Evolutionary conservation across 2,888 invertebrate genomes (phyloP).

Genomic region (Pelosia muscerda): DNA sequence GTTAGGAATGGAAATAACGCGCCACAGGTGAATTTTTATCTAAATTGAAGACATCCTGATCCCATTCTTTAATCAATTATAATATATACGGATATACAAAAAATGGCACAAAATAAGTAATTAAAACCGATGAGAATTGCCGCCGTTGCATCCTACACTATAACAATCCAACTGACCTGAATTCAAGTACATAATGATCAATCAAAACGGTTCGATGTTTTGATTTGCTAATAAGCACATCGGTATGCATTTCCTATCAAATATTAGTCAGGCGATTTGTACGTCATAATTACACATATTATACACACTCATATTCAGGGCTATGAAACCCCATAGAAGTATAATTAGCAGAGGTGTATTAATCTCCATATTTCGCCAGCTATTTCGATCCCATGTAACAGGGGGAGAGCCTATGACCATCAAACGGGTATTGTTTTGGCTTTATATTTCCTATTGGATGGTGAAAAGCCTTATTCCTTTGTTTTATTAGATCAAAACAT

Average conservation of each 20-base stretch:
- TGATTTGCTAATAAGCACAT: slow-evolving; percentile 2
- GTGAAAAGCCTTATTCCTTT: too few species aligned
- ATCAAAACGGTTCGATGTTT: slow-evolving; percentile 6
- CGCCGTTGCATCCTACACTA: not conserved
- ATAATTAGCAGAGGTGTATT: too few species aligned
- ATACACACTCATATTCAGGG: too few species aligned
- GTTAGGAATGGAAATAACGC: not conserved
- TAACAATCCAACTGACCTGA: not conserved
- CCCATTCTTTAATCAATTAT: too few species aligned
- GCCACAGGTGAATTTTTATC: not conserved
- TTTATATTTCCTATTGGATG: too few species aligned
- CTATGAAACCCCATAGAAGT: too few species aligned
- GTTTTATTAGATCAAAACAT: too few species aligned
- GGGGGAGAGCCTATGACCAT: too few species aligned
- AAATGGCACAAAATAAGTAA: not conserved
- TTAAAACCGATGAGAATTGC: not conserved
- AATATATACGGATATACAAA: too few species aligned
- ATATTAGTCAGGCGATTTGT: not conserved
- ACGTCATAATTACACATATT: not conserved
- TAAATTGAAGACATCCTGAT: not conserved
- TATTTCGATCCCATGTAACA: too few species aligned
- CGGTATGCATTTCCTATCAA: not conserved
- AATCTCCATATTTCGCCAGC: too few species aligned
- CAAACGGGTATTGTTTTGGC: too few species aligned
- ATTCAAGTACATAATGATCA: slow-evolving; percentile 6